These are phyloP conservation scores for Stenchaetothrips biformis DNA, from an alignment of 2,888 invertebrate species.

Conservation along the genomic window DNA sequence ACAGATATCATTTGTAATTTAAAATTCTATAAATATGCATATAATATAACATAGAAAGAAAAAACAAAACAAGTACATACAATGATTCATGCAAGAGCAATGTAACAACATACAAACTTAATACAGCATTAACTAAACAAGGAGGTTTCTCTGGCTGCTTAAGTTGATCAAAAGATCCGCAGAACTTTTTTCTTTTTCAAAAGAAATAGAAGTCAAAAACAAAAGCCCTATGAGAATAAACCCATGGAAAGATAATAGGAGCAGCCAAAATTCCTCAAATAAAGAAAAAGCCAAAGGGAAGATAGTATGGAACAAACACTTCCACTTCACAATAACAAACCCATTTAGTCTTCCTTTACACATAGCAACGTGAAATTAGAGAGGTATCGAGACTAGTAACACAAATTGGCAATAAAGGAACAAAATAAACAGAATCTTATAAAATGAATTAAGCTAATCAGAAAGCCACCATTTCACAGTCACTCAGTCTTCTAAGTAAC, in stretches of 20 bases:
- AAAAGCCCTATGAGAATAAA: neutral
- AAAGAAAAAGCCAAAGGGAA: neutral
- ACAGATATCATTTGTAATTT: conserved; percentile 11
- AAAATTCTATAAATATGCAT: conserved; percentile 24
- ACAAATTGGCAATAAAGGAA: conserved; percentile 23
- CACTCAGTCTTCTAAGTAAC: conserved; percentile 19
- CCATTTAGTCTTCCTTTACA: neutral
- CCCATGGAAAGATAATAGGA: neutral
- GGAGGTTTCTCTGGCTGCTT: no score
- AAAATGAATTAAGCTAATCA: neutral
- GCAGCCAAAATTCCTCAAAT: neutral
- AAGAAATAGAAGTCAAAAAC: no score
- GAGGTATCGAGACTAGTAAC: conserved; percentile 5
- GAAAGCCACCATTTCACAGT: neutral
- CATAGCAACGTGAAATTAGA: neutral
- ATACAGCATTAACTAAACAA: neutral
- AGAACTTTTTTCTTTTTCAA: no score
- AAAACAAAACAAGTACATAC: conserved; percentile 19
- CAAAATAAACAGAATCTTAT: neutral
- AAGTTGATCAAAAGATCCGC: no score
- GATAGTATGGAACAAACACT: no score
- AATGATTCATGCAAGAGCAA: conserved; percentile 6
- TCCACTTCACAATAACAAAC: neutral
- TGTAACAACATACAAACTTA: conserved; percentile 13
- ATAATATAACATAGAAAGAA: conserved; percentile 15